Evolutionary conservation across 2,113 vertebrate species (phyloP).

Genomic region (Rafetus swinhoei): DNA sequence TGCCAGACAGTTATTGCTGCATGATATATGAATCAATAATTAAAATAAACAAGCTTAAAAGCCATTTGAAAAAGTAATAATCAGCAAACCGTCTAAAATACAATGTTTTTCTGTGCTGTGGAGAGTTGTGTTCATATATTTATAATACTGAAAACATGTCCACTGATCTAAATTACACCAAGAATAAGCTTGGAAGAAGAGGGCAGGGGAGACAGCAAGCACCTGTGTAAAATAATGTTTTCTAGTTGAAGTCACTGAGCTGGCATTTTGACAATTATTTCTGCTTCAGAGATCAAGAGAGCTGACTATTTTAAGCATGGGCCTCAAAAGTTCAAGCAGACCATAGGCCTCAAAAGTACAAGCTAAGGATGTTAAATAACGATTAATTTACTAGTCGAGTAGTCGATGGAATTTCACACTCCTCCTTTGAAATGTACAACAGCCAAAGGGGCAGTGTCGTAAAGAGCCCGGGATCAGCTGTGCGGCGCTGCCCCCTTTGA

Average conservation of each 20-base stretch:
- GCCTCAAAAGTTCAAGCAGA: conserved; percentile 44
- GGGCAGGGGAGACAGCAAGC: not conserved
- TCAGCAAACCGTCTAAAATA: not conserved
- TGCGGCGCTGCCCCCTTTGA: too few species aligned
- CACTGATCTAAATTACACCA: not conserved
- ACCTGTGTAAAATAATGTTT: conserved; percentile 49
- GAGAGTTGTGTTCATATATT: not conserved
- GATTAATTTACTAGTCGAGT: too few species aligned
- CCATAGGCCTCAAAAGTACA: not conserved
- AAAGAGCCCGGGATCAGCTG: too few species aligned
- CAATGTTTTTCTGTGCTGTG: not conserved
- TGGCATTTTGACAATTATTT: conserved; percentile 56
- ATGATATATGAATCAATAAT: not conserved
- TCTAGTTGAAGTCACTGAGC: conserved; percentile 63
- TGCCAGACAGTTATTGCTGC: not conserved
- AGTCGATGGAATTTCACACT: too few species aligned
- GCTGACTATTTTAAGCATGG: conserved; percentile 43
- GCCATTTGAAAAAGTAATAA: not conserved
- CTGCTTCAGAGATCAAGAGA: conserved; percentile 63
- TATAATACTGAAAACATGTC: not conserved
- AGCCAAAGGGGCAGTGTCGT: too few species aligned
- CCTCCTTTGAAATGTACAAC: too few species aligned
- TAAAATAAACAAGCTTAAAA: not conserved
- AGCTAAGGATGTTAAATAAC: too few species aligned
- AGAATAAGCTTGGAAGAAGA: conserved; percentile 2